phyloP scores from a whole-genome alignment of 2,797 vertebrate species.

The Avahi laniger region DNA sequence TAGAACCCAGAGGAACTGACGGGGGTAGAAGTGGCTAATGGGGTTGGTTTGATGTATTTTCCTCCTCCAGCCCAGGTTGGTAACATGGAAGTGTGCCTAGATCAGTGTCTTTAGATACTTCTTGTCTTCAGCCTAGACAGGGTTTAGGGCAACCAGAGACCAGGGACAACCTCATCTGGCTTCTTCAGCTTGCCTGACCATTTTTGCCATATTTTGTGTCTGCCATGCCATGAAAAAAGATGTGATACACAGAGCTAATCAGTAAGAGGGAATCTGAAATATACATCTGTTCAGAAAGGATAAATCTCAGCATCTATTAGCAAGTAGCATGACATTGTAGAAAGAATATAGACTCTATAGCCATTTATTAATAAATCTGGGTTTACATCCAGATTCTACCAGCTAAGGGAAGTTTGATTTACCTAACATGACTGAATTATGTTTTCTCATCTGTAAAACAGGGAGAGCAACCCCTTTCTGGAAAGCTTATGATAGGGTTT shows the following conservation, averaged over 20 bases:
- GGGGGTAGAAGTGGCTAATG: not conserved
- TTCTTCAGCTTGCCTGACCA: not conserved
- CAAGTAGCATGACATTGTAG: fast-evolving
- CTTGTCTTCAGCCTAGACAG: not conserved
- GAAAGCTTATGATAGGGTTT: not conserved
- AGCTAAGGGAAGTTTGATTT: not conserved
- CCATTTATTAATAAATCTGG: not conserved
- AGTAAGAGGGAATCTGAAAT: not conserved
- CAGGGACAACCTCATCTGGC: not conserved
- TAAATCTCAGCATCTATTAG: not conserved
- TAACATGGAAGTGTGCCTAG: not conserved
- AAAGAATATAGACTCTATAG: not conserved
- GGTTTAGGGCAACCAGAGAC: not conserved
- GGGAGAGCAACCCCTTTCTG: not conserved
- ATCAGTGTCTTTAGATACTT: not conserved
- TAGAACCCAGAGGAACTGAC: not conserved
- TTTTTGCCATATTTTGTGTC: not conserved
- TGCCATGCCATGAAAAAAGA: not conserved
- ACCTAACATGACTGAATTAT: not conserved
- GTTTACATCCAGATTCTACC: not conserved
- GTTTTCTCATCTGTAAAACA: not conserved
- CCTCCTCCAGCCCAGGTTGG: not conserved
- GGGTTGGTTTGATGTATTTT: not conserved
- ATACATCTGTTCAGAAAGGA: not conserved
- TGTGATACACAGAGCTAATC: not conserved